Percentiles rank a stretch among this genome's conserved stretches.
phyloP scores from a whole-genome alignment of 2,888 invertebrate genomes.

The Macrophya annulata region DNA sequence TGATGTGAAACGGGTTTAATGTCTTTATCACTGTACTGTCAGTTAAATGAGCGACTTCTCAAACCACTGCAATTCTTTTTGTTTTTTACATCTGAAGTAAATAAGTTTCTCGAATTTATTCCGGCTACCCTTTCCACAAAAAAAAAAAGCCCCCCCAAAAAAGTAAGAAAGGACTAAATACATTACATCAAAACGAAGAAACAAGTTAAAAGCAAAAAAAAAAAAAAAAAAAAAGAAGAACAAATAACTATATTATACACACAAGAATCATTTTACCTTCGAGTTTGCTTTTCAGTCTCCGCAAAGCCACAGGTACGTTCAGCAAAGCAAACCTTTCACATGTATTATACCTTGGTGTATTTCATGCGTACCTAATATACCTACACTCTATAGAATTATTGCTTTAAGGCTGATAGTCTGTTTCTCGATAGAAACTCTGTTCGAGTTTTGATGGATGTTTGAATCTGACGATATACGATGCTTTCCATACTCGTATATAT shows the following conservation, averaged over 20 bases:
- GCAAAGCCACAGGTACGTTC: not conserved
- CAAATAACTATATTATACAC: not conserved
- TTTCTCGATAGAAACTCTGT: not conserved
- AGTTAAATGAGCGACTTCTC: constrained; percentile 8
- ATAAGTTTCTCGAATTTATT: not conserved
- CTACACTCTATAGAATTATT: not conserved
- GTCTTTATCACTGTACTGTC: constrained; percentile 69
- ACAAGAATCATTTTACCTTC: constrained; percentile 1
- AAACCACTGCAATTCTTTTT: not conserved
- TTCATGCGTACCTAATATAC: not conserved
- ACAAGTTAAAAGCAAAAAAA: not conserved
- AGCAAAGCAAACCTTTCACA: not conserved
- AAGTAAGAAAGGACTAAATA: not conserved
- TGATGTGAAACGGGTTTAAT: constrained; percentile 64
- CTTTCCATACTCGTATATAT: not conserved
- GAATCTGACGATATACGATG: not conserved
- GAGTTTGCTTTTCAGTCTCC: not conserved
- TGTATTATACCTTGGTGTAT: not conserved
- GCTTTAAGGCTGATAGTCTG: not conserved
- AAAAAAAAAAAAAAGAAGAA: too few relatives aligned
- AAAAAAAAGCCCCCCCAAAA: too few relatives aligned
- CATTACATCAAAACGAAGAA: constrained; percentile 15
- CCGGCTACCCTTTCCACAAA: not conserved
- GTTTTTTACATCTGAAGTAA: not conserved
- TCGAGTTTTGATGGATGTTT: not conserved